These are phyloP conservation scores for Campopleginae sp. DNA, from an alignment of 2,888 invertebrate genomes.

Conservation along the genomic window DNA sequence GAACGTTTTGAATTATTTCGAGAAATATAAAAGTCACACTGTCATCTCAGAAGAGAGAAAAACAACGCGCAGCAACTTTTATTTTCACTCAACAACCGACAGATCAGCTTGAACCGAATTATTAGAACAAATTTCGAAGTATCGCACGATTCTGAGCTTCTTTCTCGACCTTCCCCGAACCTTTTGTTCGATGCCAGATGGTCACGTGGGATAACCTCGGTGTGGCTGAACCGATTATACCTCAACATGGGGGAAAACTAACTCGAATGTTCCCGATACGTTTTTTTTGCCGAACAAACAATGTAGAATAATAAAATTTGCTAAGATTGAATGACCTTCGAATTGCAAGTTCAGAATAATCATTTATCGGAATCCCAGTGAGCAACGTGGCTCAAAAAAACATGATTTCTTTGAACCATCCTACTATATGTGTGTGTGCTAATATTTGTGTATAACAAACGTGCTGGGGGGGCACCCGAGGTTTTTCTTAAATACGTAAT, in stretches of 20 bases:
- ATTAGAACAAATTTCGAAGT: neutral
- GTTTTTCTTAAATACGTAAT: conserved; percentile 57
- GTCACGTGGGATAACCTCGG: neutral
- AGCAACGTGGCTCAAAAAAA: neutral
- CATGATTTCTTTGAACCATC: conserved; percentile 3
- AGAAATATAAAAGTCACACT: too few relatives aligned
- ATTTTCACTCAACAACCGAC: too few relatives aligned
- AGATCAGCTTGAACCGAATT: too few relatives aligned
- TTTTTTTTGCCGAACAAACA: neutral
- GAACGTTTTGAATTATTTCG: too few relatives aligned
- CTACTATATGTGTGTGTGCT: conserved; percentile 15
- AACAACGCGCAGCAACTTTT: too few relatives aligned
- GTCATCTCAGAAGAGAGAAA: too few relatives aligned
- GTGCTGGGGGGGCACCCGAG: conserved; percentile 46
- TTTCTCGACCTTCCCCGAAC: too few relatives aligned
- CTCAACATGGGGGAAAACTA: neutral
- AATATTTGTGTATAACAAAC: conserved; percentile 18
- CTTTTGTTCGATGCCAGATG: neutral
- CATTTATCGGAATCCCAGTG: neutral
- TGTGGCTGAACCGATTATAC: neutral
- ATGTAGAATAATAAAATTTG: neutral
- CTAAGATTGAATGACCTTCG: neutral
- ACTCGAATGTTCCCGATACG: neutral
- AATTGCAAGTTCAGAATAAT: neutral
- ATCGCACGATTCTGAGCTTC: too few relatives aligned